These are phyloP conservation scores for Metallyticus violacea DNA, from an alignment of 2,888 invertebrate genomes.

Conservation along the genomic window DNA sequence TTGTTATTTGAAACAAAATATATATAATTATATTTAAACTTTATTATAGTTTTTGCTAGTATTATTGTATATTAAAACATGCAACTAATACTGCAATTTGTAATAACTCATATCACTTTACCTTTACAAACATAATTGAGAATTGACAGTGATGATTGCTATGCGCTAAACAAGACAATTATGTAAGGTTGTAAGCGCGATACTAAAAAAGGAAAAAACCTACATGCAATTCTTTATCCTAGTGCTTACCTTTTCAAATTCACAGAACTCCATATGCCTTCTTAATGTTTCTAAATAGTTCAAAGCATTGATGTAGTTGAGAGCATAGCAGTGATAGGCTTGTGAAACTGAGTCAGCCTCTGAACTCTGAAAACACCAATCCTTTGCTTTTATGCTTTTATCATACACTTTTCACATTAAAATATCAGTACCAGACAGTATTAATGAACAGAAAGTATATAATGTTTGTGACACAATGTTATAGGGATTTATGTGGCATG, in stretches of 20 bases:
- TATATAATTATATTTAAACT: background rate
- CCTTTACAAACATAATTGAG: too few relatives aligned
- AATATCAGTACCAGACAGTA: too few relatives aligned
- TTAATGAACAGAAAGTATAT: too few relatives aligned
- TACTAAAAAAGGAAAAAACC: too few relatives aligned
- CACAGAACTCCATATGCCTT: constrained; percentile 56
- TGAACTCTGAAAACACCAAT: constrained; percentile 43
- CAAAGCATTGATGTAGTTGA: constrained; percentile 60
- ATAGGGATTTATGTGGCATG: too few relatives aligned
- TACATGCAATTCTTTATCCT: background rate
- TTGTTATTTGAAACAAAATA: too few relatives aligned
- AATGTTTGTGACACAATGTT: too few relatives aligned
- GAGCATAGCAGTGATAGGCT: constrained; percentile 60
- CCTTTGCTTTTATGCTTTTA: background rate
- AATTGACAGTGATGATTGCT: background rate
- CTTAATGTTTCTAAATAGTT: constrained; percentile 58
- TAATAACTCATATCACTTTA: background rate
- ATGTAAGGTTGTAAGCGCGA: too few relatives aligned
- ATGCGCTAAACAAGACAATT: background rate
- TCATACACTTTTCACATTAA: too few relatives aligned
- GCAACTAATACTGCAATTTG: background rate
- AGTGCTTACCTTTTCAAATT: constrained; percentile 56
- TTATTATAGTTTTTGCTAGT: background rate
- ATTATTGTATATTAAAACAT: background rate
- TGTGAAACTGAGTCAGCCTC: constrained; percentile 49